Conservation (phyloP, 1,140 invertebrate genomes). For the Danaus melanippus region DNA sequence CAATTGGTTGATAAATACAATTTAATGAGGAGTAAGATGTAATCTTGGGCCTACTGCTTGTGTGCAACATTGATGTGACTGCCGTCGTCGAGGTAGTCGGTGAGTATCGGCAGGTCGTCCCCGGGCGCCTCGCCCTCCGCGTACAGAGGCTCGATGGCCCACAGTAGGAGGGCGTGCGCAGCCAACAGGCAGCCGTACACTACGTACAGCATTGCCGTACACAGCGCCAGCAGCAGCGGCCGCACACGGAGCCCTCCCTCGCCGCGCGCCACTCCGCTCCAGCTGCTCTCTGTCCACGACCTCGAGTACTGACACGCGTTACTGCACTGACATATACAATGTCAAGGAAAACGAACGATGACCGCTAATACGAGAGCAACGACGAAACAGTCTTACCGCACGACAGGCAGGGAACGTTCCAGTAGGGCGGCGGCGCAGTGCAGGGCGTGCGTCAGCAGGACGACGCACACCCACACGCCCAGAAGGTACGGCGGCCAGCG, state of each 20-base stretch:
- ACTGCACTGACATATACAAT: constrained; percentile 16
- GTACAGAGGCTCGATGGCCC: constrained; percentile 43
- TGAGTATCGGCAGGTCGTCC: constrained; percentile 21
- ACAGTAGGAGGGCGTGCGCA: constrained; percentile 30
- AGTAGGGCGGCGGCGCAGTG: constrained; percentile 43
- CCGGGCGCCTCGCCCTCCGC: constrained; percentile 22
- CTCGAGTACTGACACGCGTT: constrained; percentile 41
- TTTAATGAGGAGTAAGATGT: too few species aligned
- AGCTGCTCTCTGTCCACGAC: constrained; percentile 37
- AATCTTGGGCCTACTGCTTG: too few species aligned
- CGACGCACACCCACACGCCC: constrained; percentile 49
- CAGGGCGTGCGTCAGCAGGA: constrained; percentile 47
- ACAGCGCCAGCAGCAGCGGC: constrained; percentile 23
- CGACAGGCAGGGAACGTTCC: constrained; percentile 33
- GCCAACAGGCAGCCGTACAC: constrained; percentile 31
- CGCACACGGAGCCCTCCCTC: constrained; percentile 16
- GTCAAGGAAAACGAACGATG: neutral
- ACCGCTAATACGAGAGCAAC: neutral
- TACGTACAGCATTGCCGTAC: constrained; percentile 33
- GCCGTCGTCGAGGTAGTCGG: constrained; percentile 27
- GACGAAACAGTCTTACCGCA: constrained; percentile 27
- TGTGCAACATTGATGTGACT: constrained; percentile 13
- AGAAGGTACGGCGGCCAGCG: constrained; percentile 61
- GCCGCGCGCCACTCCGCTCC: constrained; percentile 18
- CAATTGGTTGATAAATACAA: too few species aligned